phyloP scores from a whole-genome alignment of 2,113 vertebrate species.

The Neotoma lepida region DNA sequence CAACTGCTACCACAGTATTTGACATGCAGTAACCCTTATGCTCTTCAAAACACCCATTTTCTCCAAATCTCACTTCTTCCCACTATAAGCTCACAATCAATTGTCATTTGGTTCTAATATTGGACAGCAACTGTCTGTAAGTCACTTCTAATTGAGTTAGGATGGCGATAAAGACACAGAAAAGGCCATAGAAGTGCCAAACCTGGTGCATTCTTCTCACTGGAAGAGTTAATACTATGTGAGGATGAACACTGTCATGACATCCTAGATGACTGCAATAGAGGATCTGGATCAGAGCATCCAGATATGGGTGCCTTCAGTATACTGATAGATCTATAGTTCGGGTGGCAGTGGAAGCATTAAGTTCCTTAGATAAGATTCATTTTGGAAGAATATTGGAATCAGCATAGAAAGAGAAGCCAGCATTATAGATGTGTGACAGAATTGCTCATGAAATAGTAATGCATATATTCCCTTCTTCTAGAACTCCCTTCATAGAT shows the following conservation, averaged over 20 bases:
- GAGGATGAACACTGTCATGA: background rate
- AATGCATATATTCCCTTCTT: no score
- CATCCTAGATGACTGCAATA: background rate
- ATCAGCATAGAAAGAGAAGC: background rate
- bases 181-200: background rate
- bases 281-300: background rate
- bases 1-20: background rate
- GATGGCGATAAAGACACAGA: background rate
- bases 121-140: background rate
- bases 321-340: background rate
- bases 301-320: background rate
- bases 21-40: background rate
- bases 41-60: background rate
- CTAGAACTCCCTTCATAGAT: background rate
- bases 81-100: background rate
- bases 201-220: background rate
- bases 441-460: background rate
- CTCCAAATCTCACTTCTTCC: background rate
- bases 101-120: background rate
- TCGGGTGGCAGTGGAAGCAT: background rate
- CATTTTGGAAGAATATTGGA: background rate
- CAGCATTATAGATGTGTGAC: fast-evolving
- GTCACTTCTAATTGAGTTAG: background rate
- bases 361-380: background rate
- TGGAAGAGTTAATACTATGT: background rate